Percentiles rank a stretch among this genome's conserved stretches.
Evolutionary conservation across 1,140 invertebrate species (phyloP).

Genomic region (Dendrolimus punctatus): DNA sequence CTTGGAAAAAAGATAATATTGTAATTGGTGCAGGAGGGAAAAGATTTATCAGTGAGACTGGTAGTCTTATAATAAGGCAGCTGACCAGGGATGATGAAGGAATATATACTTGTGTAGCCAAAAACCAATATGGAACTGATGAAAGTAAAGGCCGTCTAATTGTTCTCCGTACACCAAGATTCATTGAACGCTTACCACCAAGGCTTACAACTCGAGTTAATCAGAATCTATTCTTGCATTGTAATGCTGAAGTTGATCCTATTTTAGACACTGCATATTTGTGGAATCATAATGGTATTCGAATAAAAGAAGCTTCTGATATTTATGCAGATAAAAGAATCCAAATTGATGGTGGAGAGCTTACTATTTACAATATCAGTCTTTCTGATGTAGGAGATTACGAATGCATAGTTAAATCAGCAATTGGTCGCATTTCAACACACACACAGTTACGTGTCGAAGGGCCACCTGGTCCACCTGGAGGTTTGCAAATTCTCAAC

Average conservation of each 20-base stretch:
- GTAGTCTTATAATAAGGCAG: constrained; percentile 89
- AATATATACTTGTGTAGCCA: constrained; percentile 89
- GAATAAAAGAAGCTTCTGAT: constrained; percentile 78
- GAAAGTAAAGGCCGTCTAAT: constrained; percentile 86
- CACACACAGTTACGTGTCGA: constrained; percentile 82
- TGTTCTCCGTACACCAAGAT: constrained; percentile 84
- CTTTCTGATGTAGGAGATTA: constrained; percentile 91
- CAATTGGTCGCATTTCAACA: constrained; percentile 85
- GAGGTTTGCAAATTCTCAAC: constrained; percentile 83
- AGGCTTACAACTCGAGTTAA: constrained; percentile 79
- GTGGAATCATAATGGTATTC: constrained; percentile 91
- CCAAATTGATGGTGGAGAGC: constrained; percentile 79
- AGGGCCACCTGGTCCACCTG: constrained; percentile 89
- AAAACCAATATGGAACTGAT: constrained; percentile 87
- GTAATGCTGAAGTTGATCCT: constrained; percentile 85
- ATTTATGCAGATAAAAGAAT: constrained; percentile 59
- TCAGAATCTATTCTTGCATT: constrained; percentile 82
- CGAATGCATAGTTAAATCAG: constrained; percentile 90
- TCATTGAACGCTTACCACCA: constrained; percentile 78
- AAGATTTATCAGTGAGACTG: constrained; percentile 85
- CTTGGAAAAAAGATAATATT: constrained; percentile 93
- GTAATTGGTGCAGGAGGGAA: constrained; percentile 85
- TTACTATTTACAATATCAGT: constrained; percentile 87
- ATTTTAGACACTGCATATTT: constrained; percentile 90
- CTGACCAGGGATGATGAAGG: constrained; percentile 91